Base-by-base conservation (phyloP, 2,888 invertebrate species). In the Tupiocoris notatus region DNA sequence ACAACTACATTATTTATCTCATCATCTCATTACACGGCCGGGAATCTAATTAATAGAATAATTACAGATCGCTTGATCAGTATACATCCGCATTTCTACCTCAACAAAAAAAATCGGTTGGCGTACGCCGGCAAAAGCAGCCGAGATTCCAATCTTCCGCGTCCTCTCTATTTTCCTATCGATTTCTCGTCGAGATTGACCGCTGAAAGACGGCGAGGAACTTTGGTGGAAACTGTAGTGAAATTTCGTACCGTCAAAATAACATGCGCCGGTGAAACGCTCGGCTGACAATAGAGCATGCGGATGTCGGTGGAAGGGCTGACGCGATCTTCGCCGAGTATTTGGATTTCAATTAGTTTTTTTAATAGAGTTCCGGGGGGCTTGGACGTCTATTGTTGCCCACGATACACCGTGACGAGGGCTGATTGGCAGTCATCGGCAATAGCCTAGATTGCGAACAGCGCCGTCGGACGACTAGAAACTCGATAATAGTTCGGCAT, bases 341-440 rank as follows among this genome's bases (percentile, higher is more conserved):
- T 67, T 67, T 67, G 67, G 67, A 67, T 67, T 67, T 67, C 67
- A 67, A 67, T 67, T 67, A 67, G 67, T 56, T 67, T 67, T 65
- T 67, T 56, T 56, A 67, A 67, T 57, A 56, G 67, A 56, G 22
- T 57, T 67, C 65, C 39, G 54, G 12, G n/a, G 20, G 67, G 67
- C 67, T 54, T 22, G 22, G 67, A 57, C 9, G 22, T 9, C 67
- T 16, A 22, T 67, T 67, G 67, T 67, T 57, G 18, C 16, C 39
- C 12, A 54, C 9, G 67, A 22, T 20, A 54, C 56, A 56, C 39
- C 67, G 67, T 67, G 67, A 57, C 56, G 57, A 16, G 56, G 39
- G 39, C 39, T 39, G 39, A 39, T 39, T 39, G 39, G 39, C 12
- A 39, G 39, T 39, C 39, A 39, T 39, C 39, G 39, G 39, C 39